Evolutionary conservation across 2,797 vertebrate genomes (phyloP).

Genomic region (Lepidocolaptes lacrymiger): DNA sequence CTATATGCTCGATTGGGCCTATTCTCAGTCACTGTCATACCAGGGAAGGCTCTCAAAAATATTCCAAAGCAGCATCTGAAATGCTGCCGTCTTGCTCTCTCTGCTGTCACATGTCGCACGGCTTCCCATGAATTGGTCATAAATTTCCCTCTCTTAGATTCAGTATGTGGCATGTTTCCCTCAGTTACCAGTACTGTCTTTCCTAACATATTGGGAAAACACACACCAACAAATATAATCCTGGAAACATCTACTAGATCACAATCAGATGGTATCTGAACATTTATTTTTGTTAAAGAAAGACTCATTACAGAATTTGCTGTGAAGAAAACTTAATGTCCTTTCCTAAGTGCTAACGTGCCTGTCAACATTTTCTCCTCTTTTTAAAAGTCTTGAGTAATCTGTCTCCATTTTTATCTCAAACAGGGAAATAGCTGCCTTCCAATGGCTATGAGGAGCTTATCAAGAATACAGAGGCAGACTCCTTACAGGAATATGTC

Average conservation of each 20-base stretch:
- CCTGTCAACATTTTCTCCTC: neutral
- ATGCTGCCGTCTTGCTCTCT: neutral
- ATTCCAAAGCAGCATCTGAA: conserved; percentile 12
- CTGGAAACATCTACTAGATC: neutral
- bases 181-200: neutral
- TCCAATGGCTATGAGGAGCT: neutral
- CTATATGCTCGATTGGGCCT: neutral
- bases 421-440: neutral
- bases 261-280: neutral
- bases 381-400: neutral
- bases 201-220: neutral
- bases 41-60: conserved; percentile 5
- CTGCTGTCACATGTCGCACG: neutral
- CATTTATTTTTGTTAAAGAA: neutral
- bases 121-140: neutral
- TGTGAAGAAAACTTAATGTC: neutral
- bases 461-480: neutral
- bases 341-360: neutral
- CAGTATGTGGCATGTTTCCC: neutral
- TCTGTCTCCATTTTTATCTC: neutral
- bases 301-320: neutral
- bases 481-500: neutral
- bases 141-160: neutral
- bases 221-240: neutral
- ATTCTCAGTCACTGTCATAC: neutral